Evolutionary conservation across 2,888 invertebrate genomes (phyloP).

Genomic region (Apoda limacodes): DNA sequence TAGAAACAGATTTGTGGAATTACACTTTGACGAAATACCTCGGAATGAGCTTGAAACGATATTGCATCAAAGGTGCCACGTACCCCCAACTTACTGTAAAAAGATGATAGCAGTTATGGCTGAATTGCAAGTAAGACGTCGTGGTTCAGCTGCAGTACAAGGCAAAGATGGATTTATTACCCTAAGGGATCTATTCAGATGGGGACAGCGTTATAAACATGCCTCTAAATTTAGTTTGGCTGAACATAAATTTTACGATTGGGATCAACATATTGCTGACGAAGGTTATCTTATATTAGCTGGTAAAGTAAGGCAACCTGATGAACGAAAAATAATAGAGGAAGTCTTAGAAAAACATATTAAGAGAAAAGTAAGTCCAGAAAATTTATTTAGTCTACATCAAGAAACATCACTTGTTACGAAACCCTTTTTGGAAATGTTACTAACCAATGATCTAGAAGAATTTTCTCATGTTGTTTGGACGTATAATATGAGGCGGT

Average conservation of each 20-base stretch:
- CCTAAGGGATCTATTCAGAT: slow-evolving; percentile 93
- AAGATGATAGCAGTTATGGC: slow-evolving; percentile 93
- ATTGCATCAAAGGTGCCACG: slow-evolving; percentile 86
- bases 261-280: slow-evolving; percentile 97
- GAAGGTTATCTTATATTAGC: slow-evolving; percentile 96
- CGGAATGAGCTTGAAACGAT: slow-evolving; percentile 87
- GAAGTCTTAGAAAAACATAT: slow-evolving; percentile 84
- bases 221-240: slow-evolving; percentile 71
- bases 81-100: slow-evolving; percentile 88
- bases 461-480: slow-evolving; percentile 89
- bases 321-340: slow-evolving; percentile 86
- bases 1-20: slow-evolving; percentile 95
- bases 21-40: slow-evolving; percentile 97
- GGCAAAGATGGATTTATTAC: slow-evolving; percentile 96
- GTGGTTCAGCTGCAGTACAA: slow-evolving; percentile 89
- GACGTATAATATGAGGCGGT: slow-evolving; percentile 91
- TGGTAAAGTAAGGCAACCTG: slow-evolving; percentile 87
- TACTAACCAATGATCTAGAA: slow-evolving; percentile 65
- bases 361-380: slow-evolving; percentile 77
- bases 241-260: slow-evolving; percentile 82
- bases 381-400: slow-evolving; percentile 77
- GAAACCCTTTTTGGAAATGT: slow-evolving; percentile 73
- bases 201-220: slow-evolving; percentile 93
- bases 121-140: slow-evolving; percentile 85
- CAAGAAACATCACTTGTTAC: slow-evolving; percentile 82